Base-by-base conservation (phyloP, 37 sponge, comb jelly and placozoan genomes). In the Eunapius fragilis region DNA sequence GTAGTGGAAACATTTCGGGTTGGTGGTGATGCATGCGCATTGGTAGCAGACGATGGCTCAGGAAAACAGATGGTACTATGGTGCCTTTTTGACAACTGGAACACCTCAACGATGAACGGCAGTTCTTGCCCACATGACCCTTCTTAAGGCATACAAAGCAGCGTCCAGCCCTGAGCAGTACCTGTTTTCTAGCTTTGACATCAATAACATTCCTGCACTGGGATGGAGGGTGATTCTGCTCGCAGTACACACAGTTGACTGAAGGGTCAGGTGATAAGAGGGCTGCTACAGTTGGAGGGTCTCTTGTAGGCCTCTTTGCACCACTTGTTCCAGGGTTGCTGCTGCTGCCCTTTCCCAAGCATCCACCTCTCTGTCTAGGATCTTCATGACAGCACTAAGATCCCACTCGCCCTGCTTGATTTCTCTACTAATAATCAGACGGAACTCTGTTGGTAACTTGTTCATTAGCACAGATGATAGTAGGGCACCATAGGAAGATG, bases 401-500 rank as follows among this genome's bases (percentile, higher is more conserved):
- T 77, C 48, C 85, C 85, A 85, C 32, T 73, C 77, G 3, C 36
- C 75, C 27, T 38, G 74, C 17, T 73, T 84, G 71, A 82, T 24
- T 72, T 70, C 82, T 50, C 84, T 50, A 31, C 84, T 84, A 0
- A 84, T 31, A 25, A 47, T 47, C 2, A 84, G 58, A 1, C 76
- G 32, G 31, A 84, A n/a, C 34, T 84, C 84, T 12, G 49, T 27
- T 6, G 84, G 84, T 67, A 84, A 31, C 67, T 85, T 85, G 36
- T 19, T 77, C 0, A 85, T 47, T 0, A 75, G 67, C 31, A 74
- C 49, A 25, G 84, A 75, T 28, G 84, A 75, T 67, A 84, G 34
- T 27, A 84, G 84, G 9, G 67, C 67, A 5, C 84, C 84, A 84
- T 84, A 84, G 7, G 84, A 84, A 67, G 24, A 34, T 0, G 84